Evolutionary conservation across 1,140 invertebrate species (phyloP).

Genomic region (Lethrus apterus): DNA sequence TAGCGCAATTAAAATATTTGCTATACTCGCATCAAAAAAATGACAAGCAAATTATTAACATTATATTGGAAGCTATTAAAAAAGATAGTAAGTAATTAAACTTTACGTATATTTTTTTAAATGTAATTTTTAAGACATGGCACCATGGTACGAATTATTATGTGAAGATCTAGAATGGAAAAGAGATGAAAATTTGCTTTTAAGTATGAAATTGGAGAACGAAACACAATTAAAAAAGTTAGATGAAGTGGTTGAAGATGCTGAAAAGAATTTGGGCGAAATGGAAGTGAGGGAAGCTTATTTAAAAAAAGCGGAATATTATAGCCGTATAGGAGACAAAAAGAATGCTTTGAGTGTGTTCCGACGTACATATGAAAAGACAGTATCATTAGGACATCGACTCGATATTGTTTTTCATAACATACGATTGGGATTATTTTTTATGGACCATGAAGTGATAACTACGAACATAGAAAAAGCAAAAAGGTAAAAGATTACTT

Average conservation of each 20-base stretch:
- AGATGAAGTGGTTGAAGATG: slow-evolving; percentile 84
- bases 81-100: slow-evolving; percentile 59
- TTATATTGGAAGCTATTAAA: slow-evolving; percentile 73
- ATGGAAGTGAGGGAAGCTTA: slow-evolving; percentile 83
- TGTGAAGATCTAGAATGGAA: slow-evolving; percentile 71
- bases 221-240: slow-evolving; percentile 67
- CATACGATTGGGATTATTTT: slow-evolving; percentile 83
- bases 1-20: slow-evolving; percentile 81
- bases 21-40: slow-evolving; percentile 62
- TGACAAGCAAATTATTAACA: slow-evolving; percentile 54
- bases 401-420: slow-evolving; percentile 85
- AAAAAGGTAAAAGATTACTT: slow-evolving; percentile 50
- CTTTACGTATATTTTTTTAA: neutral
- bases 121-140: slow-evolving; percentile 63
- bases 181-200: slow-evolving; percentile 65
- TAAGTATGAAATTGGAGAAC: slow-evolving; percentile 30
- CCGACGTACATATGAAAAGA: slow-evolving; percentile 82
- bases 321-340: slow-evolving; percentile 92
- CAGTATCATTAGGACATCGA: slow-evolving; percentile 78
- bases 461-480: slow-evolving; percentile 86
- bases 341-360: slow-evolving; percentile 55
- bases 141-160: slow-evolving; percentile 94
- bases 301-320: slow-evolving; percentile 82
- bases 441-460: slow-evolving; percentile 79
- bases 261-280: slow-evolving; percentile 84